Percentiles rank a stretch among this genome's conserved stretches.
Conservation (phyloP, 2,797 vertebrate species). For the Rhinogobio ventralis region DNA sequence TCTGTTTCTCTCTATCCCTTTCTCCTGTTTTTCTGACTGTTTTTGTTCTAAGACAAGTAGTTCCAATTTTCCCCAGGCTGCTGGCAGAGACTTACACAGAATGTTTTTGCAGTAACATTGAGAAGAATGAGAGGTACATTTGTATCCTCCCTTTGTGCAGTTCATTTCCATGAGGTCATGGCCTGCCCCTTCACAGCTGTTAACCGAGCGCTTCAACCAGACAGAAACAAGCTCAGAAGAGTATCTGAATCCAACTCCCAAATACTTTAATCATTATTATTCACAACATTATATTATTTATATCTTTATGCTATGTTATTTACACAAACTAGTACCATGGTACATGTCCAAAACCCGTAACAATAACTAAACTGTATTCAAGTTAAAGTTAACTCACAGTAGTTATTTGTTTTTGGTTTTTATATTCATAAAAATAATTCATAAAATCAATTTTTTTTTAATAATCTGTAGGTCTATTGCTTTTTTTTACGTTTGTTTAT, state of each 20-base stretch:
- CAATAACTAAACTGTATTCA: not conserved
- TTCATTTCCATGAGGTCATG: conserved; percentile 49
- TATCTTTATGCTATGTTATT: not conserved
- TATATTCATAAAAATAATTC: not conserved
- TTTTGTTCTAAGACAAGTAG: conserved; percentile 18
- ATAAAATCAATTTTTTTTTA: not conserved
- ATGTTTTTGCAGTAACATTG: conserved; percentile 27
- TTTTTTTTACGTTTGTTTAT: not conserved
- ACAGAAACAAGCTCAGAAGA: conserved; percentile 10
- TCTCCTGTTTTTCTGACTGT: not conserved
- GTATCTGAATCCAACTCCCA: conserved; percentile 19
- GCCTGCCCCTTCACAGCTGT: not conserved
- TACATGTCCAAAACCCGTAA: not conserved
- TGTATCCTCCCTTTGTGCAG: conserved; percentile 15
- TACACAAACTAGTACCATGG: not conserved
- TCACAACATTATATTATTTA: not conserved
- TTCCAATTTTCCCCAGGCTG: conserved; percentile 28
- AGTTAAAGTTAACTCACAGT: not conserved
- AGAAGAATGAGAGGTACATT: conserved; percentile 23
- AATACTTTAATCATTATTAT: not conserved
- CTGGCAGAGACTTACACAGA: conserved; percentile 31
- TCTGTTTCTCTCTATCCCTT: not conserved
- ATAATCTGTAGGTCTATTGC: not conserved
- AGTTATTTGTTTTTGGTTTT: not conserved
- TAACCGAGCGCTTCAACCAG: conserved; percentile 5